Evolutionary conservation across 2,113 vertebrate genomes (phyloP).

Genomic region (Nipponia nippon): DNA sequence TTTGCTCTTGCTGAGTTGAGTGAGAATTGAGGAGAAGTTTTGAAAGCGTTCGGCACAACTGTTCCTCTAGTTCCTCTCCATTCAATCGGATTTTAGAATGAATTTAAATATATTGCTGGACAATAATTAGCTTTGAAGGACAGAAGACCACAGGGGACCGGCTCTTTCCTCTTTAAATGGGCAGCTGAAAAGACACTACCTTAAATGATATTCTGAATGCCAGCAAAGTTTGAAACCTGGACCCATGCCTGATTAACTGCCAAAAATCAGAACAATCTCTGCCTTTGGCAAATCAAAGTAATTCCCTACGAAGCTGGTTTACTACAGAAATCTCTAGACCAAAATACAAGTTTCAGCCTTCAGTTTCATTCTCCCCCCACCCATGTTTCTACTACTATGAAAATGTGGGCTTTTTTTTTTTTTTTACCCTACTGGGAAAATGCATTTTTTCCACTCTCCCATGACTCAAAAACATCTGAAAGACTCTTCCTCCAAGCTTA

Average conservation of each 20-base stretch:
- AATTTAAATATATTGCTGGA: background rate
- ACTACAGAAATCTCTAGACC: background rate
- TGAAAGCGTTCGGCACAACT: background rate
- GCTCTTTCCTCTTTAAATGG: background rate
- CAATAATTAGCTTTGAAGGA: background rate
- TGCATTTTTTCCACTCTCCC: slow-evolving; percentile 26
- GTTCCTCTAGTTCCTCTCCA: background rate
- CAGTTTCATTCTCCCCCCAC: background rate
- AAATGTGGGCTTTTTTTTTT: background rate
- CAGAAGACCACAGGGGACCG: background rate
- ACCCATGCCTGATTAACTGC: background rate
- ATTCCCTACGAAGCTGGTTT: background rate
- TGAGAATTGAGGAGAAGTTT: background rate
- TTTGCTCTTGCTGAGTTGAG: background rate
- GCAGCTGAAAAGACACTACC: background rate
- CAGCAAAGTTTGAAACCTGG: background rate
- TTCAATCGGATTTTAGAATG: slow-evolving; percentile 28
- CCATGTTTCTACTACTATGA: background rate
- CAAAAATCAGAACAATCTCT: background rate
- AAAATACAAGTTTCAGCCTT: background rate
- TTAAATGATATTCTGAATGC: background rate
- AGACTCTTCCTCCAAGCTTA: background rate
- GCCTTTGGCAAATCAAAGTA: background rate
- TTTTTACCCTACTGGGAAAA: slow-evolving; percentile 11
- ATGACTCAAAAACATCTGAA: slow-evolving; percentile 36